Base-by-base conservation (phyloP, 2,113 vertebrate species). In the Caranx melampygus region DNA sequence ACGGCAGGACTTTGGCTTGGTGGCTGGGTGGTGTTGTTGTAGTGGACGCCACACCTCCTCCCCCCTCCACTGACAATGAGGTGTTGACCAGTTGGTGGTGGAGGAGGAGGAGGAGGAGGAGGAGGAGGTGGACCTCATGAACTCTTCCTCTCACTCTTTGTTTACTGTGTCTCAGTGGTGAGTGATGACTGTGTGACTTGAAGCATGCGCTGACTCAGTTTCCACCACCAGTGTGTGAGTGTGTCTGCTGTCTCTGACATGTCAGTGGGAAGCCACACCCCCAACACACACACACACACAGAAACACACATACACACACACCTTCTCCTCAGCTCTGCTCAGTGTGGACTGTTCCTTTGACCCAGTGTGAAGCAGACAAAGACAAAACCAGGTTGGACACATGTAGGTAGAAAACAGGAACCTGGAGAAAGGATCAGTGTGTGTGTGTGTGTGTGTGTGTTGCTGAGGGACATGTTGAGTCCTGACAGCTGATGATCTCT, bases 141-240 rank as follows among this genome's bases (percentile, higher is more conserved):
- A 57, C 66, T 81, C 74, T 21, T 76, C 64, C 69, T n/a, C 47
- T 14, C 58, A 31, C 12, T 74, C 78, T 86, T 61, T 85, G 88
- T 91, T 90, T 78, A 82, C 75, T 44, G 79, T 34, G 18, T 55
- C 60, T 47, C 1, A 26, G 42, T 63, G 65, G 52, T 84, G 80
- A 85, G 62, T 80, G 73, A 89, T 71, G 83, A 15, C 70, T 68
- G 89, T 88, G 89, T 88, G 84, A 82, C 89, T 47, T 51, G 9
- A 90, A 83, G 61, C 87, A 84, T 81, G 74, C 65, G 86, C 89
- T 88, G 87, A 93, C 87, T 91, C 88, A 89, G 61, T 78, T 61
- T 75, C 79, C 88, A 85, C 3, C 90, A 87, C 18, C 82, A 33
- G 77, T 37, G 60, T 86, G 86, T 88, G 88, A 87, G 66, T 72